These are phyloP conservation scores for Drosophila koepferae DNA, from an alignment of 2,888 invertebrate species.

Conservation along the genomic window DNA sequence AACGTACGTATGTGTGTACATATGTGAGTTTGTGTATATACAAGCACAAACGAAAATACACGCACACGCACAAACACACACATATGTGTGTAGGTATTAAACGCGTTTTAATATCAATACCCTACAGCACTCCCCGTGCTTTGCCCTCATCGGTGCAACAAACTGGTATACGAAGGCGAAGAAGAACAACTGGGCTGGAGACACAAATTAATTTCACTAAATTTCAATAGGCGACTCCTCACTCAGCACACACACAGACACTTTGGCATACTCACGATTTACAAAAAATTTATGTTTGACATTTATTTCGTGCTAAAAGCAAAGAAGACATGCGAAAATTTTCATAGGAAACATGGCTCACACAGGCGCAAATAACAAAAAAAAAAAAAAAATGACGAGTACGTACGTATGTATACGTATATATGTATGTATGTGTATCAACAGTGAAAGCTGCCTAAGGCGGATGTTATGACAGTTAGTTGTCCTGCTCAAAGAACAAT, in stretches of 20 bases:
- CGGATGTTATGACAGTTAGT: constrained; percentile 5
- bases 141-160: constrained; percentile 18
- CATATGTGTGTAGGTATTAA: constrained; percentile 56
- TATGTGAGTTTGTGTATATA: constrained; percentile 1
- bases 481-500: constrained; percentile 5
- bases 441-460: constrained; percentile 4
- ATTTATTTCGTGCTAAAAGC: constrained; percentile 43
- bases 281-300: constrained; percentile 44
- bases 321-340: constrained; percentile 36
- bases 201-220: constrained; percentile 61
- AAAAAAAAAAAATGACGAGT: constrained; percentile 14
- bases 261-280: constrained; percentile 8
- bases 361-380: constrained; percentile 26
- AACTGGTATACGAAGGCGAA: constrained; percentile 65
- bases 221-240: constrained; percentile 40
- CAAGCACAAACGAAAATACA: background rate
- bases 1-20: constrained; percentile 50
- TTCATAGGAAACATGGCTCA: constrained; percentile 52
- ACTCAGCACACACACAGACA: constrained; percentile 1
- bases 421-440: background rate
- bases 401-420: background rate
- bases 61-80: constrained; percentile 5
- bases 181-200: constrained; percentile 50
- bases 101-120: constrained; percentile 72
- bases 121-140: constrained; percentile 23